These are phyloP conservation scores for Empidonax traillii DNA, from an alignment of 2,113 vertebrate species.

Conservation along the genomic window DNA sequence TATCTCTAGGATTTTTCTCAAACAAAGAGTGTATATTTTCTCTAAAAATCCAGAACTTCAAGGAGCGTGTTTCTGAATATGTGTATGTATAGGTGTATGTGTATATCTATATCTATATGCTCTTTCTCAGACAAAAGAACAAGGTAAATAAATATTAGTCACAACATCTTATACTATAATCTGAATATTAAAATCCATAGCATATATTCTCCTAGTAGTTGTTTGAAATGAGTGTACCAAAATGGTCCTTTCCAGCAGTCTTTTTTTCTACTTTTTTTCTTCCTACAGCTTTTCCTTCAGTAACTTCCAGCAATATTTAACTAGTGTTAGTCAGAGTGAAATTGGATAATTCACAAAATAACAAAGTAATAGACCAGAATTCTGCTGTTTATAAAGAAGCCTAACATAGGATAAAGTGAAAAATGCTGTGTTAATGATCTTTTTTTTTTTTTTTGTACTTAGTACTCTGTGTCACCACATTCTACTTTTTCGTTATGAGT, in stretches of 20 bases:
- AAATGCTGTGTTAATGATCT: neutral
- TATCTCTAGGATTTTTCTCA: conserved; percentile 34
- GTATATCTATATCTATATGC: neutral
- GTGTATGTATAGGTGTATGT: neutral
- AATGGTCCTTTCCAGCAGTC: neutral
- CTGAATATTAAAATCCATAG: neutral
- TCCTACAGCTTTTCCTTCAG: neutral
- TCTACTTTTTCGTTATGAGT: neutral
- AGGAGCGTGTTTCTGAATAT: neutral
- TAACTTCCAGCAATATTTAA: neutral
- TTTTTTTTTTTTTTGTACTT: neutral
- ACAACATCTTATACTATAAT: neutral
- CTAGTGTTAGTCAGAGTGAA: neutral
- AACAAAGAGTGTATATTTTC: neutral
- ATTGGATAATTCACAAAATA: neutral
- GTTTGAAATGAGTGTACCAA: neutral
- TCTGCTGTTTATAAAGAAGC: neutral
- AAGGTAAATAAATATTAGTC: neutral
- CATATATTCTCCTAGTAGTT: neutral
- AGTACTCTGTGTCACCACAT: neutral
- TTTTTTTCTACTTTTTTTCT: neutral
- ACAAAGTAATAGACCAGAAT: neutral
- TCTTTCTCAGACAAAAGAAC: neutral
- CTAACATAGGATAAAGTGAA: neutral
- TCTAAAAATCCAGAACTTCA: neutral